phyloP scores from a whole-genome alignment of 2,888 invertebrate species.

The Netelia fuscicornis region DNA sequence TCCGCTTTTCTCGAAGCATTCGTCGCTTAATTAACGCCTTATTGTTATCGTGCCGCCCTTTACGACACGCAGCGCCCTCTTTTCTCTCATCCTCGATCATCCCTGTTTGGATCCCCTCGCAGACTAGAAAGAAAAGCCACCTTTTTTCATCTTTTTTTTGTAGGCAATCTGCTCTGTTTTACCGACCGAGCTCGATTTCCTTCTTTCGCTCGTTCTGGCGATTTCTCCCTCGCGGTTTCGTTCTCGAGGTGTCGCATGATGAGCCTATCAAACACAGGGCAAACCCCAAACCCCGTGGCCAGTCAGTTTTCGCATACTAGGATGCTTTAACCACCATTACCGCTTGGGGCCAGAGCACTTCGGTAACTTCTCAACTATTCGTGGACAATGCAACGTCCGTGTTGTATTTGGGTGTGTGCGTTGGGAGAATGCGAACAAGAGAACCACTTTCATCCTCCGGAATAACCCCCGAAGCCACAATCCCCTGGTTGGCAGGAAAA shows the following conservation, averaged over 20 bases:
- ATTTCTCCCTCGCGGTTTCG: not conserved
- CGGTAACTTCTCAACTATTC: conserved; percentile 41
- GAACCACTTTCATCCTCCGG: conserved; percentile 61
- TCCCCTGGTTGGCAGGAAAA: conserved; percentile 41
- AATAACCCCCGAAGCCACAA: conserved; percentile 56
- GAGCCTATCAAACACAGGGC: conserved; percentile 6
- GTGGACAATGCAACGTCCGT: conserved; percentile 57
- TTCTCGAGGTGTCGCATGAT: not conserved
- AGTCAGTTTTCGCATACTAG: conserved; percentile 27
- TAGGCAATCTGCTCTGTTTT: not conserved
- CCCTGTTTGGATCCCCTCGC: not conserved
- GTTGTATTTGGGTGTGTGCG: not conserved
- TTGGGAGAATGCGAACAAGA: conserved; percentile 15
- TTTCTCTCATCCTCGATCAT: conserved; percentile 21
- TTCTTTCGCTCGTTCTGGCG: not conserved
- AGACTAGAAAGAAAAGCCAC: too few relatives aligned
- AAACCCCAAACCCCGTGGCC: not conserved
- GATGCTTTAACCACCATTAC: conserved; percentile 34
- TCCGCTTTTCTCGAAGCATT: conserved; percentile 39
- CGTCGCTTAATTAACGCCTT: conserved; percentile 78
- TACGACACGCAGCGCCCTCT: conserved; percentile 12
- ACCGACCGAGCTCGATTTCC: not conserved
- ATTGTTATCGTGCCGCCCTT: conserved; percentile 73
- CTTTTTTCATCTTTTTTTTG: conserved; percentile 20
- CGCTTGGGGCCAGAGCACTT: conserved; percentile 30